Evolutionary conservation across 2,797 vertebrate genomes (phyloP).

Genomic region (Acanthurus lineatus): DNA sequence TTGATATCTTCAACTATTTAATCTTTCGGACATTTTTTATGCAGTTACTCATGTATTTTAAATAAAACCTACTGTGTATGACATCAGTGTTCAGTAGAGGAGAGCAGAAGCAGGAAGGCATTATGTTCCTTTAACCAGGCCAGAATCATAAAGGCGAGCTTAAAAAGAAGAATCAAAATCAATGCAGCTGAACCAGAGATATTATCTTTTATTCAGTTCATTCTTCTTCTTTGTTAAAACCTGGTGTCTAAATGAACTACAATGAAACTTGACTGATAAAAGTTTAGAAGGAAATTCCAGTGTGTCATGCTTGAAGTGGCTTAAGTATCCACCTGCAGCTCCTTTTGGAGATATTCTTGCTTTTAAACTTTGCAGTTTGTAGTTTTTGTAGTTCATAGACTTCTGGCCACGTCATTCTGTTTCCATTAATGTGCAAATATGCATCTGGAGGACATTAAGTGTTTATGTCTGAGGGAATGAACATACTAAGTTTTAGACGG

Average conservation of each 20-base stretch:
- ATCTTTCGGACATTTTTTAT: background rate
- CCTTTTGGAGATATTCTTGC: background rate
- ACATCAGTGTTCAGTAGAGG: too few species aligned
- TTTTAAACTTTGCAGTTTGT: background rate
- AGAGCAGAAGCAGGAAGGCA: too few species aligned
- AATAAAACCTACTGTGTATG: too few species aligned
- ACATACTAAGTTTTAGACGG: too few species aligned
- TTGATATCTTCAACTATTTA: background rate
- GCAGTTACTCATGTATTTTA: background rate
- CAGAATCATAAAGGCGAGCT: background rate
- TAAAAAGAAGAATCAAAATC: background rate
- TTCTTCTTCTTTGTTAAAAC: background rate
- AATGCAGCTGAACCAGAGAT: background rate
- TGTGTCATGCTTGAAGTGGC: background rate
- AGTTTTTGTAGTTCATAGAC: background rate
- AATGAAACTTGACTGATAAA: background rate
- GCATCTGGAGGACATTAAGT: too few species aligned
- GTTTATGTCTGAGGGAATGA: too few species aligned
- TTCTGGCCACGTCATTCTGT: too few species aligned
- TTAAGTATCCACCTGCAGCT: background rate
- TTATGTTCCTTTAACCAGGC: background rate
- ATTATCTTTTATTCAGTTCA: background rate
- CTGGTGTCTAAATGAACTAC: background rate
- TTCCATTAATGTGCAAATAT: too few species aligned
- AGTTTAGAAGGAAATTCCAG: background rate